These are phyloP conservation scores for Parelbella ahira DNA, from an alignment of 2,888 invertebrate genomes.

Conservation along the genomic window DNA sequence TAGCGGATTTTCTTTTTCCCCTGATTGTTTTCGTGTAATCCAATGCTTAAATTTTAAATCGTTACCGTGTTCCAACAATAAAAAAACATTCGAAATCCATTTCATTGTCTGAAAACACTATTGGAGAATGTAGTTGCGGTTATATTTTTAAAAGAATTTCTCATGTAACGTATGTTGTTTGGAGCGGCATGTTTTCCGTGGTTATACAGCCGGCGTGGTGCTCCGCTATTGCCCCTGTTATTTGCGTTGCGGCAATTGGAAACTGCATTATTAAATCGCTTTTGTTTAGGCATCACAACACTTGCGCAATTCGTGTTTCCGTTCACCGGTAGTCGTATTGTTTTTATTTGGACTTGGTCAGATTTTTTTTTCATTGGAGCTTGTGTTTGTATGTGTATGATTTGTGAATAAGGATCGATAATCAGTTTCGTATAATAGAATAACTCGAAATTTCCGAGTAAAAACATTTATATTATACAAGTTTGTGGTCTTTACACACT, in stretches of 20 bases:
- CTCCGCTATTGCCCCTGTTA: constrained; percentile 59
- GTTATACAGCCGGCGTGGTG: constrained; percentile 42
- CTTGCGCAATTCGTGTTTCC: constrained; percentile 47
- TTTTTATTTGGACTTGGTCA: constrained; percentile 28
- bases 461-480: too few relatives aligned
- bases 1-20: constrained; percentile 22
- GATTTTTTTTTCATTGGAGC: neutral
- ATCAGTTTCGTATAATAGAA: too few relatives aligned
- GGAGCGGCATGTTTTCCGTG: constrained; percentile 33
- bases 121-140: constrained; percentile 5
- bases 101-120: too few relatives aligned
- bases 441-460: too few relatives aligned
- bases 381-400: too few relatives aligned
- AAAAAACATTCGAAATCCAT: too few relatives aligned
- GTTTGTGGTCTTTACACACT: too few relatives aligned
- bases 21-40: constrained; percentile 19
- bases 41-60: constrained; percentile 1
- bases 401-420: neutral
- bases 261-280: constrained; percentile 79
- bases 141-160: constrained; percentile 19
- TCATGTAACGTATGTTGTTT: constrained; percentile 17
- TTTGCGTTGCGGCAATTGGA: constrained; percentile 78
- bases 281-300: constrained; percentile 76
- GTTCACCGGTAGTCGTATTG: constrained; percentile 34
- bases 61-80: neutral